Evolutionary conservation across 2,113 vertebrate species (phyloP).

Genomic region (Galbula dea): DNA sequence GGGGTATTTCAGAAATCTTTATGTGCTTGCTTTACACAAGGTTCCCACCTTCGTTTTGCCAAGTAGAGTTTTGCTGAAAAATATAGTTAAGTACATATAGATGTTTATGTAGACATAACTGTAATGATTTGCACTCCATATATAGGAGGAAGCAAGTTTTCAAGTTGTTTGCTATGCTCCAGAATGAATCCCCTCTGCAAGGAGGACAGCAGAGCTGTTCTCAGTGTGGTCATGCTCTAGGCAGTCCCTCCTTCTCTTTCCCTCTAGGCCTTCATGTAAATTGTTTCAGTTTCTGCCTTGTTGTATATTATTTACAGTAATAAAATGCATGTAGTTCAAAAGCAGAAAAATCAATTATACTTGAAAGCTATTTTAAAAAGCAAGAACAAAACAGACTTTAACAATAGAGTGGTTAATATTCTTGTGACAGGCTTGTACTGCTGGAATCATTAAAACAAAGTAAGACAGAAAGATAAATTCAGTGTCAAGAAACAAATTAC

Average conservation of each 20-base stretch:
- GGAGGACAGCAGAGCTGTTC: background rate
- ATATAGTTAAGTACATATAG: background rate
- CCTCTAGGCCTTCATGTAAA: background rate
- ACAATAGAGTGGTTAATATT: background rate
- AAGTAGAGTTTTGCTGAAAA: background rate
- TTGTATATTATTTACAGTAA: background rate
- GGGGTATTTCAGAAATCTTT: constrained; percentile 3
- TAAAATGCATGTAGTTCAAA: background rate
- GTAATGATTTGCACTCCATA: background rate
- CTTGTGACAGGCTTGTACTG: background rate
- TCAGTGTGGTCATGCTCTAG: background rate
- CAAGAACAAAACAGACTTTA: background rate
- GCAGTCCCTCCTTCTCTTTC: background rate
- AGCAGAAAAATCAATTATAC: background rate
- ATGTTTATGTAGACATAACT: background rate
- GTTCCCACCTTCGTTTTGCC: background rate
- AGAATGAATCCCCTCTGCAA: background rate
- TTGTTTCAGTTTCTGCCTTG: background rate
- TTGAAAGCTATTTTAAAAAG: background rate
- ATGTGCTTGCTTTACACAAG: background rate
- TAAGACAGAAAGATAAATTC: background rate
- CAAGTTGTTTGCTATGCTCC: background rate
- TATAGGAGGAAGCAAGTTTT: background rate
- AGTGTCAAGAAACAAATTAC: background rate
- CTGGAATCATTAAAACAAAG: background rate